Evolutionary conservation across 1,140 invertebrate species (phyloP).

Genomic region (Sesamia nonagrioides): DNA sequence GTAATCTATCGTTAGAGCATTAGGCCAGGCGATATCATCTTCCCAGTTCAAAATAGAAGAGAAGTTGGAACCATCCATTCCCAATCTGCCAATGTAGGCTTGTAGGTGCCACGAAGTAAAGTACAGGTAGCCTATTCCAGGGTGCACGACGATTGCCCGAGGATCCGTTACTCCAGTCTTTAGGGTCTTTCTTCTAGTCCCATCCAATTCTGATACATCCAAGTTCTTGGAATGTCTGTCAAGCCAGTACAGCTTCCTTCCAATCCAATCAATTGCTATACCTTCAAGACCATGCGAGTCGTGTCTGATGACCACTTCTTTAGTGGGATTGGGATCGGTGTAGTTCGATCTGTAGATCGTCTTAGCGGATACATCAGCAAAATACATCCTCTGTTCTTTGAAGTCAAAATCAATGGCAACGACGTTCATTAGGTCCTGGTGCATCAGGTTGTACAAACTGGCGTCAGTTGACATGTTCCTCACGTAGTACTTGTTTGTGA

Average conservation of each 20-base stretch:
- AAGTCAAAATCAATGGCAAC: slow-evolving; percentile 98
- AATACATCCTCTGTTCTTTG: slow-evolving; percentile 94
- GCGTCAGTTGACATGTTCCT: slow-evolving; percentile 98
- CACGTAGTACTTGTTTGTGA: slow-evolving; percentile 99
- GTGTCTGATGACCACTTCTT: slow-evolving; percentile 96
- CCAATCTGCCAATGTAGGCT: slow-evolving; percentile 98
- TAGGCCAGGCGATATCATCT: slow-evolving; percentile 99
- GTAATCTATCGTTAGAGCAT: slow-evolving; percentile 98
- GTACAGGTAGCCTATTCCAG: slow-evolving; percentile 97
- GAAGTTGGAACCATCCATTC: slow-evolving; percentile 98
- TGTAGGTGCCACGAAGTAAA: slow-evolving; percentile 98
- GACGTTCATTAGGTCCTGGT: slow-evolving; percentile 98
- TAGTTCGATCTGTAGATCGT: slow-evolving; percentile 94
- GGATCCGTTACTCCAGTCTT: slow-evolving; percentile 96
- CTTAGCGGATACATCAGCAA: slow-evolving; percentile 98
- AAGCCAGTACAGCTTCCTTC: slow-evolving; percentile 98
- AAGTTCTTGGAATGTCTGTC: slow-evolving; percentile 98
- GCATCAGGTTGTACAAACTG: slow-evolving; percentile 94
- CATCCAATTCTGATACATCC: slow-evolving; percentile 97
- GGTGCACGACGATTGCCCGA: slow-evolving; percentile 97
- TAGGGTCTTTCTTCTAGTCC: slow-evolving; percentile 96
- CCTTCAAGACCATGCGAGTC: slow-evolving; percentile 98
- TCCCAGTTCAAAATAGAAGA: slow-evolving; percentile 96
- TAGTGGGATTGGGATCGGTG: slow-evolving; percentile 83
- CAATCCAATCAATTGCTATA: slow-evolving; percentile 99